Evolutionary conservation across 2,888 invertebrate genomes (phyloP).

Genomic region (Cheilosia urbana): DNA sequence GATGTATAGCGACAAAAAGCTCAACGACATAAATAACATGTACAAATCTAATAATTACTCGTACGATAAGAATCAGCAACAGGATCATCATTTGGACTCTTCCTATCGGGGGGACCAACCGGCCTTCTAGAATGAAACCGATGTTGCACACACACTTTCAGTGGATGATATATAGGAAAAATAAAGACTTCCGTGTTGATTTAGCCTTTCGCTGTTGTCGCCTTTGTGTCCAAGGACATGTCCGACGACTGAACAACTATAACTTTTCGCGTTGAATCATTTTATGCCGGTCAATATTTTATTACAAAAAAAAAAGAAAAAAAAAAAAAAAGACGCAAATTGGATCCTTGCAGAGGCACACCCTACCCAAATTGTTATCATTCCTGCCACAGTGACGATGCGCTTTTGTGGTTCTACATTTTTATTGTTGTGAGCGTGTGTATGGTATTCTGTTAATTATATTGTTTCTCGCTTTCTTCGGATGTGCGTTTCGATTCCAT

Average conservation of each 20-base stretch:
- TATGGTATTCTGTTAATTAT: constrained; percentile 40
- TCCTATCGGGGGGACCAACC: constrained; percentile 28
- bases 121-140: constrained; percentile 39
- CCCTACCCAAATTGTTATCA: not conserved
- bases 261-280: constrained; percentile 9
- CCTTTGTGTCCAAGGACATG: too few relatives aligned
- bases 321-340: not conserved
- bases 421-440: constrained; percentile 46
- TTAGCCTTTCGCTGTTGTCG: not conserved
- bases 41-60: constrained; percentile 74
- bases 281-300: constrained; percentile 42
- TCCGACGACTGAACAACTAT: not conserved
- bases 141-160: not conserved
- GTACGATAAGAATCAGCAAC: constrained; percentile 58
- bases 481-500: not conserved
- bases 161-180: not conserved
- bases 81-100: constrained; percentile 57
- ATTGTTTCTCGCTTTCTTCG: constrained; percentile 17
- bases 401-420: constrained; percentile 43
- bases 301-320: constrained; percentile 15
- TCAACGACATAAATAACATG: constrained; percentile 40
- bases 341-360: constrained; percentile 4
- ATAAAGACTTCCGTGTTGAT: not conserved
- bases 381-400: constrained; percentile 28
- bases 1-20: constrained; percentile 43